These are phyloP conservation scores for Kryptolebias ocellatus DNA, from an alignment of 2,797 vertebrate species.

Conservation along the genomic window DNA sequence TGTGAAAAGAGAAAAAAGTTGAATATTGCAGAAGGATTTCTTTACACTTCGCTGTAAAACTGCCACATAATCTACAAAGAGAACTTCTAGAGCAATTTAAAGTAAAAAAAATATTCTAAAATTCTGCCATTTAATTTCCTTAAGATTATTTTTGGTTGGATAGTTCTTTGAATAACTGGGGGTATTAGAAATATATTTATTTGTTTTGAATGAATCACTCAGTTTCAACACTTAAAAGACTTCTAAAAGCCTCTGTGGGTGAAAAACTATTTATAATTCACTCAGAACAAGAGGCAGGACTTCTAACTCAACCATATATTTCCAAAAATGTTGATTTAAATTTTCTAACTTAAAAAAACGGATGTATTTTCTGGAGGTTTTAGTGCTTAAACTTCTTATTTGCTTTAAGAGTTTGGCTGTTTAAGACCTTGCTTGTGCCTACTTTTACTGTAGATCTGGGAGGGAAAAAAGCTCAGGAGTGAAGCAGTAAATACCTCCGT, in stretches of 20 bases:
- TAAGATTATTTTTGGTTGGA: not conserved
- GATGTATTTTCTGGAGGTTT: constrained; percentile 26
- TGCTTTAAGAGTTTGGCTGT: constrained; percentile 19
- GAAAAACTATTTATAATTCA: not conserved
- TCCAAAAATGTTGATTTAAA: not conserved
- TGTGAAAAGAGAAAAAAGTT: constrained; percentile 20
- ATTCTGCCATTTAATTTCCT: not conserved
- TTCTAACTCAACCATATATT: not conserved
- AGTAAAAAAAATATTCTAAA: not conserved
- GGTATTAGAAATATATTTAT: not conserved
- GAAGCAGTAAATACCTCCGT: constrained; percentile 33
- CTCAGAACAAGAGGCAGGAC: not conserved
- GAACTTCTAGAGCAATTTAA: not conserved
- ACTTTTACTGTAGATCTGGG: constrained; percentile 22
- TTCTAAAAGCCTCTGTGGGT: not conserved
- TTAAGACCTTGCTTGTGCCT: constrained; percentile 21
- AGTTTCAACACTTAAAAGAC: not conserved
- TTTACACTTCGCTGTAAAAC: constrained; percentile 33
- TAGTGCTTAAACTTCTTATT: constrained; percentile 26
- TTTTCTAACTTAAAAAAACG: not conserved
- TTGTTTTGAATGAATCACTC: not conserved
- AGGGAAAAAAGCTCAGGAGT: constrained; percentile 55
- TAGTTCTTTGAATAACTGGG: not conserved
- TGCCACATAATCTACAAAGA: not conserved
- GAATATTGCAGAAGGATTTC: constrained; percentile 30